Percentiles rank a stretch among this genome's conserved stretches.
Evolutionary conservation across 2,113 vertebrate species (phyloP).

Genomic region (Trichomycterus rosablanca): DNA sequence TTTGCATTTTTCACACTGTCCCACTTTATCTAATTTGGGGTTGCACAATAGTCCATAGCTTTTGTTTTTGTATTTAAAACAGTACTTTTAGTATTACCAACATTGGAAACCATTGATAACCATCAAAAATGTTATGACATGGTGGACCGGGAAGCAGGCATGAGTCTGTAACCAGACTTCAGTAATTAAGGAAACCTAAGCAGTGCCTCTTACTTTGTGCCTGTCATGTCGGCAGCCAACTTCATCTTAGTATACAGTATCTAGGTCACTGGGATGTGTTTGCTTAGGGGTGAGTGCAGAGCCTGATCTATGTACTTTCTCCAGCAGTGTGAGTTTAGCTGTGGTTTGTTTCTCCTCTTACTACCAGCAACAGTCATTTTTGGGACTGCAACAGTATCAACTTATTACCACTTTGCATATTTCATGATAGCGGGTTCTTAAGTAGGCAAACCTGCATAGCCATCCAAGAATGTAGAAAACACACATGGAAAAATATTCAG

Average conservation of each 20-base stretch:
- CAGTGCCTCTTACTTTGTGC: neutral
- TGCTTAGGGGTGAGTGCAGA: constrained; percentile 17
- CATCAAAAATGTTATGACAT: too few species aligned
- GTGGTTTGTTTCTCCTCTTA: constrained; percentile 22
- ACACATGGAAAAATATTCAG: constrained; percentile 31
- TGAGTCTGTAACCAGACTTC: constrained; percentile 32
- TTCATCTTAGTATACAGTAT: constrained; percentile 39
- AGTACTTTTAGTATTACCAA: too few species aligned
- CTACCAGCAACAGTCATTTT: constrained; percentile 13
- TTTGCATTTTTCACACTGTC: too few species aligned
- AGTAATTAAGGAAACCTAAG: constrained; percentile 37
- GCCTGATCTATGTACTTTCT: constrained; percentile 37
- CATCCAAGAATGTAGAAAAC: constrained; percentile 26
- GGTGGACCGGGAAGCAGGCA: too few species aligned
- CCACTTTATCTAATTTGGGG: too few species aligned
- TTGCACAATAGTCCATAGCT: too few species aligned
- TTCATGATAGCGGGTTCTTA: constrained; percentile 2
- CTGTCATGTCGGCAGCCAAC: constrained; percentile 22
- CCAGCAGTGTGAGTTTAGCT: constrained; percentile 36
- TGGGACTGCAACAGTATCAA: constrained; percentile 12
- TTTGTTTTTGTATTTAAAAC: too few species aligned
- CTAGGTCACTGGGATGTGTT: constrained; percentile 42
- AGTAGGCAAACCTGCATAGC: neutral
- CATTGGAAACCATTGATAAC: too few species aligned
- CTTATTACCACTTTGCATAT: neutral